Base-by-base conservation (phyloP, 2,113 vertebrate genomes). In the Geococcyx californianus region DNA sequence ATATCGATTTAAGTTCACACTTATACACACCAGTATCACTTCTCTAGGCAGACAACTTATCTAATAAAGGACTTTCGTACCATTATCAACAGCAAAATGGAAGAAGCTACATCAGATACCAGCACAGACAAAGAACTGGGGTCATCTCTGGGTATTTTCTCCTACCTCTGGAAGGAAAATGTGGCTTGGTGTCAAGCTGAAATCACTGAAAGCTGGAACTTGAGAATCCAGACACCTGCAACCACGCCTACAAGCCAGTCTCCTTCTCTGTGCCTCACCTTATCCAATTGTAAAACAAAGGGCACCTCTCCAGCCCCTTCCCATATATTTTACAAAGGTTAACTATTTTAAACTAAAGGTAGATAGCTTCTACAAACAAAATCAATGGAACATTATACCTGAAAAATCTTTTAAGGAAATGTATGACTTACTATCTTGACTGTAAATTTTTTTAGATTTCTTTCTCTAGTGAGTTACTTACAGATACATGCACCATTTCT, bases 21-120 rank as follows among this genome's bases (percentile, higher is more conserved):
- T 69, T 80, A 44, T 2, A 58, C 31, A 45, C 28, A 80, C 67
- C 16, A 17, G 49, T 89, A 93, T 95, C 78, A 45, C 62, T 85
- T 92, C 69, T 88, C 24, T 56, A 60, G 72, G 47, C 34, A 88
- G 75, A 63, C 62, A 87, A 38, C 0, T 1, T 80, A 47, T 63
- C 91, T 89, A 84, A 89, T 85, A 91, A 73, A 52, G 19, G 42
- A 90, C 49, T 64, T 87, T 29, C 69, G 84, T 24, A 92, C 47
- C 38, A 70, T 68, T 88, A 95, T 88, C 68, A 86, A 47, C 72
- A 87, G 52, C 54, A 84, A 92, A 91, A 76, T 47, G 24, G 45
- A 94, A 89, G 47, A 84, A 88, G 52, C 56, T 88, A 64, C 56
- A 64, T 90, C 76, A 90, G 88, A 91, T 93, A 84, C 40, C 68